Base-by-base conservation (phyloP, 2,113 vertebrate genomes). In the Nothocercus nigrocapillus region DNA sequence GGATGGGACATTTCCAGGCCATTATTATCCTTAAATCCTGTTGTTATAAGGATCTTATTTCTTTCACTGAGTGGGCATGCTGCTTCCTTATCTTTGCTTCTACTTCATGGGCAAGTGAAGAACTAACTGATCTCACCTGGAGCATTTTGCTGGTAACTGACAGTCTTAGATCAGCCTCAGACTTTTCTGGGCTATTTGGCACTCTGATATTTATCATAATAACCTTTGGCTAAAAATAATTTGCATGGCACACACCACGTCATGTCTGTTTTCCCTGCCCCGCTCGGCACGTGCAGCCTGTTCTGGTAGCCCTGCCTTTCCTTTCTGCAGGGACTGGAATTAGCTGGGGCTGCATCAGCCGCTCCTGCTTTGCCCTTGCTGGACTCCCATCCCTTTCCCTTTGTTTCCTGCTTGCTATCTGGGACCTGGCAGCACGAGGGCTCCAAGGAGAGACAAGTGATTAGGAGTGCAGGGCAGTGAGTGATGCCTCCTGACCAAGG, bases 191-290 rank as follows among this genome's bases (percentile, higher is more conserved):
- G 21, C 9, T 73, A 18, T 8, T 47, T 47, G 21, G 82, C 49
- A 13, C 38, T 76, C 18, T 68, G 49, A 19, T 64, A 79, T 38
- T 19, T 63, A n/a, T 45, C 6, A 1, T 27, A 0, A 5, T 82
- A 40, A 72, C n/a, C 5, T 93, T 64, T 69, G 28, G 7, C 9
- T 36, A 12, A 59, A 40, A 82, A 19, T 25, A 28, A 38, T 51
- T 17, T 76, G 6, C 24, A 5, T 8, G 2, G 2, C 30, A 18
- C 0, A 1, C 32, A 17, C 36, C 32, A 7, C 7, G 16, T 66
- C 8, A 3, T 4, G 7, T 64, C 32, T 90, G 11, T 67, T 93
- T 45, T 59, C 19, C 8, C 11, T 8, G 45, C 45, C 38, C 59
- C 5, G 9, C 22, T 64, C 66, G 19, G 25, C 34, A 34, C 13